Base-by-base conservation (phyloP, 2,888 invertebrate species). In the Globia sparganii region DNA sequence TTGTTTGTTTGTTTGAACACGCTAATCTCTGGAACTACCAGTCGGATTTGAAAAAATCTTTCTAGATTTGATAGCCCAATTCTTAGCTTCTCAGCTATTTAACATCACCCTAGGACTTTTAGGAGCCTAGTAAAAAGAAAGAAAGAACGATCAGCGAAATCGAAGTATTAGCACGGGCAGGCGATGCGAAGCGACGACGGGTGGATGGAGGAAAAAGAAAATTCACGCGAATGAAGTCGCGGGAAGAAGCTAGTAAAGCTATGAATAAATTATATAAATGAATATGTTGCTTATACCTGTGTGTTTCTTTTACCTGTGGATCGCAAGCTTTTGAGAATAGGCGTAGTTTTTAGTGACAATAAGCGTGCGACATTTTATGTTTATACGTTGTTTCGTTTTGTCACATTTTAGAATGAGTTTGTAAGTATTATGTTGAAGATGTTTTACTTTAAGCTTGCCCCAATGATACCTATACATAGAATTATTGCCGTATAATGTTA, bases 211-310 rank as follows among this genome's bases (percentile, higher is more conserved):
- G 40, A 25, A 25, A 25, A 53, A 53, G 9, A 53, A 25, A 53
- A 53, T 53, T 25, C 25, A 53, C 25, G 9, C 53, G n/a, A 53
- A 56, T 25, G n/a, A 56, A 56, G n/a, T 11, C 53, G n/a, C n/a
- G 11, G 1, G n/a, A 11, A n/a, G 0, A n/a, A 56, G 53, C n/a
- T 56, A 56, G 53, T 88, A 81, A 83, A 83, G 81, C 81, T 80
- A 85, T 86, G 88, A 87, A 87, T 86, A 88, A 87, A 87, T 78
- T 83, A 88, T 85, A 81, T 64, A 85, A 78, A 81, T 86, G 80
- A 79, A 87, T 87, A 86, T 68, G 68, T 78, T 82, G 80, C 78
- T 85, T 86, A 79, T 81, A 80, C 76, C 66, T 78, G 77, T 72
- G 46, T 68, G 66, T 77, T 84, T 81, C 79, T 85, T 88, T 78